Conservation (phyloP, 2,888 invertebrate species). For the Cetonia aurata region DNA sequence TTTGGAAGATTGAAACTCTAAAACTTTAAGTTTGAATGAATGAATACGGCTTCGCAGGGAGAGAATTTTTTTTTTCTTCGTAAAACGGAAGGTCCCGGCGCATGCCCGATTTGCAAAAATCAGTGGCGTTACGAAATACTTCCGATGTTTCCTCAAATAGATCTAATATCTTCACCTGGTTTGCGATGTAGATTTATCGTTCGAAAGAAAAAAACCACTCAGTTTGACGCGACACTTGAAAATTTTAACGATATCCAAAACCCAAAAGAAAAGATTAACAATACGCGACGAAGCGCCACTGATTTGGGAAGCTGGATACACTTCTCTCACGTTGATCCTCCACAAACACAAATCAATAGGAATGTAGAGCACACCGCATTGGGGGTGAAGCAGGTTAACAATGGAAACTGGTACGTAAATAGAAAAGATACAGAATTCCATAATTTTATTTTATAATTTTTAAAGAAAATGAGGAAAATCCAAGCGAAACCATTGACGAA, state of each 20-base stretch:
- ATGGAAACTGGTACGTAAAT: constrained; percentile 42
- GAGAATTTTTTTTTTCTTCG: constrained; percentile 1
- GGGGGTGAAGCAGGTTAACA: background rate
- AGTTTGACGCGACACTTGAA: too few species aligned
- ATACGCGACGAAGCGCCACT: background rate
- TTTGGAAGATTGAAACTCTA: background rate
- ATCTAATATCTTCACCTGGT: too few species aligned
- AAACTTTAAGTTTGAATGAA: constrained; percentile 25
- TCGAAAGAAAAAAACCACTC: too few species aligned
- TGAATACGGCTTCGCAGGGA: constrained; percentile 2
- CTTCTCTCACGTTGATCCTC: constrained; percentile 1
- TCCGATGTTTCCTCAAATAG: background rate
- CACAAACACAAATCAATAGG: constrained; percentile 40
- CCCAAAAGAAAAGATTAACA: too few species aligned
- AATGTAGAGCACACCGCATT: constrained; percentile 2
- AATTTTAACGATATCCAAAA: too few species aligned
- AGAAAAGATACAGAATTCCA: background rate
- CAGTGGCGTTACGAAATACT: background rate
- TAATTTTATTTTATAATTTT: background rate
- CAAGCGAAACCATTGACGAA: constrained; percentile 82
- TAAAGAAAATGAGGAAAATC: constrained; percentile 27
- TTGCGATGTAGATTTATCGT: too few species aligned
- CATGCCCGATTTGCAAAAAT: constrained; percentile 16
- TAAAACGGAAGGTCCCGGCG: background rate
- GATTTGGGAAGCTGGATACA: constrained; percentile 10